Conservation (phyloP, 2,113 vertebrate genomes). For the Elachura formosa region DNA sequence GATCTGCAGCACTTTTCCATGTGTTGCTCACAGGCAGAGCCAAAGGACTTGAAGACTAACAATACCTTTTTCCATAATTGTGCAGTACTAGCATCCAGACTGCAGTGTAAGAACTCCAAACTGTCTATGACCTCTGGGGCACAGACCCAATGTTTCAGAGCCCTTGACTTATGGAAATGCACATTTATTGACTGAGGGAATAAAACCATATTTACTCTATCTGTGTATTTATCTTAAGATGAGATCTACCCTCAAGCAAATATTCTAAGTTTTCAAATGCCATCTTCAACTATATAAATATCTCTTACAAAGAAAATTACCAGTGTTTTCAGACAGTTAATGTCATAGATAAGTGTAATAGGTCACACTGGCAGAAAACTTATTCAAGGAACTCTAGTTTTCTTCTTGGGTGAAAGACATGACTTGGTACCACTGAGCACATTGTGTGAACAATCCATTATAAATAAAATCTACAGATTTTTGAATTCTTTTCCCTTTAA, state of each 20-base stretch:
- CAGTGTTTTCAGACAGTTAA: background rate
- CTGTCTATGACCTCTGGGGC: background rate
- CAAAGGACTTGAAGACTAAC: background rate
- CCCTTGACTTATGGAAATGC: background rate
- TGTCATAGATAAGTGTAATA: background rate
- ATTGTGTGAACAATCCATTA: background rate
- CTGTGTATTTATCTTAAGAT: background rate
- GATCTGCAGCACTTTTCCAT: background rate
- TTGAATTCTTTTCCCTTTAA: background rate
- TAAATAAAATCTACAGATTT: background rate
- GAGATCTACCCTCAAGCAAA: background rate
- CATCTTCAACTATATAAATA: conserved; percentile 8
- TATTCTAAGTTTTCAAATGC: background rate
- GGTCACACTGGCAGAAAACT: background rate
- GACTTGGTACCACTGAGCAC: background rate
- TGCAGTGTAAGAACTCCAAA: background rate
- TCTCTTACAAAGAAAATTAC: background rate
- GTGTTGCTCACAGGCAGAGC: background rate
- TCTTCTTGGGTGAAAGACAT: background rate
- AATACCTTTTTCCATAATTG: background rate
- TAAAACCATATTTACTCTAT: background rate
- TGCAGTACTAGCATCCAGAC: background rate
- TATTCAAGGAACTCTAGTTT: background rate
- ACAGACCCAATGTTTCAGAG: background rate
- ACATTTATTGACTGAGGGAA: background rate